phyloP scores from a whole-genome alignment of 2,888 invertebrate species.

The Amphipoea lucens region DNA sequence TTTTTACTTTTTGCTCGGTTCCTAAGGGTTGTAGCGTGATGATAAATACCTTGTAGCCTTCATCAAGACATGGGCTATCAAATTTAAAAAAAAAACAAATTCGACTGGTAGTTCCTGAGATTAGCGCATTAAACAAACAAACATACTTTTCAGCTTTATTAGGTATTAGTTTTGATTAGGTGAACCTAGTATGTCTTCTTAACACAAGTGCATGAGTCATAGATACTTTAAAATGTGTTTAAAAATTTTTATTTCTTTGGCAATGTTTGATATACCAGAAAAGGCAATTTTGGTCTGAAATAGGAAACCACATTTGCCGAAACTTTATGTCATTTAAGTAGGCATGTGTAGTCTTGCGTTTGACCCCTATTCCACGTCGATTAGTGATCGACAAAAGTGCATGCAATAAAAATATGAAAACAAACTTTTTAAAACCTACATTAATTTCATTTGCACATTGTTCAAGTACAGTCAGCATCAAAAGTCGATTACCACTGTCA shows the following conservation, averaged over 20 bases:
- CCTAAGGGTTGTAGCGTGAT: not conserved
- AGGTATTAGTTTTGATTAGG: not conserved
- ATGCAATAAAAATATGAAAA: not conserved
- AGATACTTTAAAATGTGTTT: not conserved
- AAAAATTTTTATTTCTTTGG: not conserved
- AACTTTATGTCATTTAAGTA: not conserved
- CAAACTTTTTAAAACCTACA: not conserved
- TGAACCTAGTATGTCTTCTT: not conserved
- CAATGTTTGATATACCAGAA: not conserved
- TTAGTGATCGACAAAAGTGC: not conserved
- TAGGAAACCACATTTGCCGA: not conserved
- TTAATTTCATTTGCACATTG: not conserved
- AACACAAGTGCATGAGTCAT: not conserved
- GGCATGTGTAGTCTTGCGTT: not conserved
- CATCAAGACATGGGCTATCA: not conserved
- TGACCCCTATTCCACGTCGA: not conserved
- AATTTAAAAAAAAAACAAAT: not conserved
- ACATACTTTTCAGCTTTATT: not conserved
- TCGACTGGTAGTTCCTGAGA: not conserved
- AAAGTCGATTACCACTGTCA: too few relatives aligned
- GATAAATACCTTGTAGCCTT: not conserved
- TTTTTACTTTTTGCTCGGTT: not conserved
- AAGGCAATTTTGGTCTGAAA: not conserved
- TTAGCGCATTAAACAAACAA: not conserved
- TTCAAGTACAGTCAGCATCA: too few relatives aligned